These are phyloP conservation scores for Hyperoplus immaculatus DNA, from an alignment of 2,797 vertebrate species.

Conservation along the genomic window DNA sequence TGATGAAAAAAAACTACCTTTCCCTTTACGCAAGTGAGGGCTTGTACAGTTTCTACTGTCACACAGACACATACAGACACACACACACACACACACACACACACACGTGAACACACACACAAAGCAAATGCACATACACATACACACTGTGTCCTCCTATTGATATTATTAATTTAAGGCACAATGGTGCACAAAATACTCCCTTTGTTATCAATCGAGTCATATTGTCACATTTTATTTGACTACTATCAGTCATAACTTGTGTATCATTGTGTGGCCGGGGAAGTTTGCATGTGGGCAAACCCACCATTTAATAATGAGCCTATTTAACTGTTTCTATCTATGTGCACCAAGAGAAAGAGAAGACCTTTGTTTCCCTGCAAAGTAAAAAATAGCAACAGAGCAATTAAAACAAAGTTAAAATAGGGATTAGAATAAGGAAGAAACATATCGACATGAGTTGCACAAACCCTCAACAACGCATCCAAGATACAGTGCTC, in stretches of 20 bases:
- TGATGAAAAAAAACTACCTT: slow-evolving; percentile 27
- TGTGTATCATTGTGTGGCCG: neutral
- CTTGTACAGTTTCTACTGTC: slow-evolving; percentile 58
- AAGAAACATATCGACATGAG: neutral
- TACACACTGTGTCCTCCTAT: neutral
- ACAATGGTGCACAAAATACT: slow-evolving; percentile 8
- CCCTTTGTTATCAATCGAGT: neutral
- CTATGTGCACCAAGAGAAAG: neutral
- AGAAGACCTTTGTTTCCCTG: neutral
- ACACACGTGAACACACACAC: neutral
- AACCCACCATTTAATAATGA: neutral
- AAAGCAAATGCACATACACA: neutral
- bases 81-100: slow-evolving; percentile 4
- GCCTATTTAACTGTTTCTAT: neutral
- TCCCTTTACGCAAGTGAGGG: slow-evolving; percentile 43
- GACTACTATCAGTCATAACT: slow-evolving; percentile 18
- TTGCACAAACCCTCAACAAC: neutral
- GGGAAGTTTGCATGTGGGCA: neutral
- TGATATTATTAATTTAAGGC: neutral
- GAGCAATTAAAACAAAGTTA: neutral
- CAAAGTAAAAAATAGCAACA: no score
- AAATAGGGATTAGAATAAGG: neutral
- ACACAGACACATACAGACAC: neutral
- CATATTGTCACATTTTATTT: slow-evolving; percentile 14
- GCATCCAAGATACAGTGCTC: neutral